A percentile compares a stretch with the other conserved stretches of the same genome.
phyloP scores from a whole-genome alignment of 1,140 invertebrate species.

The Drosophila tropicalis region DNA sequence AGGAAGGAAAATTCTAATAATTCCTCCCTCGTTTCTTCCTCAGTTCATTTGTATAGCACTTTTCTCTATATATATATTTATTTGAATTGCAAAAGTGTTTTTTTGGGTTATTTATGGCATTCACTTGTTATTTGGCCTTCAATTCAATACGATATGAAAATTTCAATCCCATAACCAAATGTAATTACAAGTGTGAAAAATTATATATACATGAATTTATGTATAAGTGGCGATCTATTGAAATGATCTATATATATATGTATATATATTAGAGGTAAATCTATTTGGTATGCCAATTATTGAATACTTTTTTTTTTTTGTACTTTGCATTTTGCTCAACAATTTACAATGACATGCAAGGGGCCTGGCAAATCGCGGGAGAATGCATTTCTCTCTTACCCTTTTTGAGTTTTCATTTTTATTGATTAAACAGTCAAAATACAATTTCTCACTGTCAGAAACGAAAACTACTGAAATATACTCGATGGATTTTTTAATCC shows the following conservation, averaged over 20 bases:
- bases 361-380: too few relatives aligned
- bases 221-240: slow-evolving; percentile 4
- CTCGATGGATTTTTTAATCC: slow-evolving; percentile 4
- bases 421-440: slow-evolving; percentile 74
- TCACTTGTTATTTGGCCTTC: background rate
- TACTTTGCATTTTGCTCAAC: slow-evolving; percentile 33
- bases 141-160: background rate
- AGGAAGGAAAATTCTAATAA: background rate
- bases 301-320: slow-evolving; percentile 23
- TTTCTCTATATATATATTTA: too few relatives aligned
- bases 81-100: background rate
- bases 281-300: background rate
- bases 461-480: background rate
- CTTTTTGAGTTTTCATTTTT: slow-evolving; percentile 34
- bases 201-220: slow-evolving; percentile 11
- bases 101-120: slow-evolving; percentile 1
- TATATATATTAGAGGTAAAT: slow-evolving; percentile 25
- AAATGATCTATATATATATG: background rate
- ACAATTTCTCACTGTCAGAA: slow-evolving; percentile 46
- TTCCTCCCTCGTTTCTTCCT: too few relatives aligned
- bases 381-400: slow-evolving; percentile 35
- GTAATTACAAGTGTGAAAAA: slow-evolving; percentile 45
- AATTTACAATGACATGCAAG: slow-evolving; percentile 65
- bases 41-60: background rate
- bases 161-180: background rate